Percentiles rank a stretch among this genome's conserved stretches.
Evolutionary conservation across 2,888 invertebrate genomes (phyloP).

Genomic region (Belgica antarctica): DNA sequence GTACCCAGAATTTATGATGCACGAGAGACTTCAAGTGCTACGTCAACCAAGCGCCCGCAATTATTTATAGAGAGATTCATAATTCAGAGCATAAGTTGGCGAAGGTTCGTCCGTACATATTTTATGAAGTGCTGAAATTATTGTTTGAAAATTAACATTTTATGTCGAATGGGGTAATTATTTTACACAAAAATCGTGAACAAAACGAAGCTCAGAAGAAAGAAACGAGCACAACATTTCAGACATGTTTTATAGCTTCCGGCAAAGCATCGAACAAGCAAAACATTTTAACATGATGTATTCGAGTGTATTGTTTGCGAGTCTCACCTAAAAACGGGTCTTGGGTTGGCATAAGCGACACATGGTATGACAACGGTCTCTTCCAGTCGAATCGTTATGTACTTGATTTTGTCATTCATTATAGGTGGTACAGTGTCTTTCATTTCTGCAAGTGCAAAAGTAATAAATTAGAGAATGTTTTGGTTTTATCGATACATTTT

Average conservation of each 20-base stretch:
- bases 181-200: background rate
- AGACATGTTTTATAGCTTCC: background rate
- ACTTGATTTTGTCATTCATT: conserved; percentile 59
- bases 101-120: background rate
- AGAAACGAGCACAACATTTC: background rate
- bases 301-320: background rate
- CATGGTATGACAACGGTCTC: conserved; percentile 62
- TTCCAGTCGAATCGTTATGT: conserved; percentile 56
- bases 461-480: conserved; percentile 14
- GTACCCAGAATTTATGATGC: too few relatives aligned
- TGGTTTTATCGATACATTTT: background rate
- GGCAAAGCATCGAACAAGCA: background rate
- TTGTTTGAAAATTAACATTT: conserved; percentile 12
- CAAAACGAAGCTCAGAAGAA: too few relatives aligned
- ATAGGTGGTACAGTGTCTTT: conserved; percentile 60
- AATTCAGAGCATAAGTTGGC: background rate
- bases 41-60: background rate
- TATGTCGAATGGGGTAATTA: conserved; percentile 13
- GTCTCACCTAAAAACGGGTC: conserved; percentile 60
- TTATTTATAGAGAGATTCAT: background rate
- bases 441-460: conserved; percentile 54
- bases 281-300: background rate
- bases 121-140: background rate
- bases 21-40: too few relatives aligned
- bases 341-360: conserved; percentile 63